Conservation (phyloP, 2,113 vertebrate species). For the Sylvilagus bachmani region DNA sequence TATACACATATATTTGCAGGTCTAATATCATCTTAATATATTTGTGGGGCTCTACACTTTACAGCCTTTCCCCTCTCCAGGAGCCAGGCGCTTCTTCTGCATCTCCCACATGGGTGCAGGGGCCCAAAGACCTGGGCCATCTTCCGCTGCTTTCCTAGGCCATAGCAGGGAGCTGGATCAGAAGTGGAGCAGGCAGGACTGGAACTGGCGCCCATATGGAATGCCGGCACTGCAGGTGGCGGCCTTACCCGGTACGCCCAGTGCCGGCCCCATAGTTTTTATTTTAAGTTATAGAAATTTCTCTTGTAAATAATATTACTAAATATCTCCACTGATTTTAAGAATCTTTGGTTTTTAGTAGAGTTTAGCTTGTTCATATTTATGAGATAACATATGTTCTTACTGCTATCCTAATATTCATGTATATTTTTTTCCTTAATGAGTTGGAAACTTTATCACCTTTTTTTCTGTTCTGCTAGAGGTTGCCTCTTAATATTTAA, state of each 20-base stretch:
- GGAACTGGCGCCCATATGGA: too few species aligned
- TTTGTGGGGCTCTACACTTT: background rate
- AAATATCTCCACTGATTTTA: background rate
- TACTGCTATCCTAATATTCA: background rate
- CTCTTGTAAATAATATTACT: constrained; percentile 10
- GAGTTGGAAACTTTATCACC: background rate
- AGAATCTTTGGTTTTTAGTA: constrained; percentile 11
- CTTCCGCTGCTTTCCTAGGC: too few species aligned
- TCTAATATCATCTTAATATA: background rate
- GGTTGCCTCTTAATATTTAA: constrained; percentile 26
- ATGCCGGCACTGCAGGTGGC: too few species aligned
- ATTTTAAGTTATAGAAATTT: background rate
- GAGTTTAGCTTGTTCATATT: constrained; percentile 1
- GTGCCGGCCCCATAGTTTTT: background rate
- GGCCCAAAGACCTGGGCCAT: too few species aligned
- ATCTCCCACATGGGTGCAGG: too few species aligned
- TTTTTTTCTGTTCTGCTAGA: background rate
- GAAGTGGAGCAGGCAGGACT: too few species aligned
- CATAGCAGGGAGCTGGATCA: too few species aligned
- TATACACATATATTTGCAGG: background rate
- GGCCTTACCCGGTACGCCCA: too few species aligned
- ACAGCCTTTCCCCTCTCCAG: background rate
- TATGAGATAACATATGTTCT: background rate
- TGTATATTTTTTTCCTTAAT: background rate
- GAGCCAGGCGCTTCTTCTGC: too few species aligned